Base-by-base conservation (phyloP, 2,113 vertebrate genomes). In the Piliocolobus tephrosceles region DNA sequence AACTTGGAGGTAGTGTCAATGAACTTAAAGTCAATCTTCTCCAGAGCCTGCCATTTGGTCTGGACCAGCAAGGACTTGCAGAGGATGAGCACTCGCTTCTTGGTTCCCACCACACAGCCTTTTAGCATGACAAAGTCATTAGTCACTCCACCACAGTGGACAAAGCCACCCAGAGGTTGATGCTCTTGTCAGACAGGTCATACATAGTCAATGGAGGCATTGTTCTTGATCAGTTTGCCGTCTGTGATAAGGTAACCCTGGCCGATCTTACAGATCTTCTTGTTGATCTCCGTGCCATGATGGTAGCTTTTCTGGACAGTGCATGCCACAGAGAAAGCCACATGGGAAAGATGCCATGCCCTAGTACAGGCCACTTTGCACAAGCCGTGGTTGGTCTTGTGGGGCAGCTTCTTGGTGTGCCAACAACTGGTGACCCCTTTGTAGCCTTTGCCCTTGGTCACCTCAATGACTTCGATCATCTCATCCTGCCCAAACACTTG, bases 371-470 rank as follows among this genome's bases (percentile, higher is more conserved):
- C 99, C 68, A 99, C 99, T 96, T 99, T 99, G 64, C 99, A 99
- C 96, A 99, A 99, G 88, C 99, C 99, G 85, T 99, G 0, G 30
- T 35, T 30, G 64, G 64, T 66, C 64, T 66, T 66, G 64, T 35
- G 30, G 64, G 64, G 13, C 57, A 99, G 99, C 94, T 99, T 99
- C 97, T 99, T 99, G 38, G 99, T 99, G 98, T 99, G 99, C 99
- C 99, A 99, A 50, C 99, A 99, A 98, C 99, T 99, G 81, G 99
- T 99, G 6, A 99, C 99, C 40, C 99, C 99, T 99, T 99, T 99
- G 98, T 99, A 99, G 23, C 99, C 99, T 16, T 99, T 99, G 98
- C 99, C 99, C 58, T 61, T 61, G 25, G 58, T 61, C 58, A 30
- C 58, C 25, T 25, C 11, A 13, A 99, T 99, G 83, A 99, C 99